Conservation (phyloP, 1,140 invertebrate genomes). For the Diprion similis region DNA sequence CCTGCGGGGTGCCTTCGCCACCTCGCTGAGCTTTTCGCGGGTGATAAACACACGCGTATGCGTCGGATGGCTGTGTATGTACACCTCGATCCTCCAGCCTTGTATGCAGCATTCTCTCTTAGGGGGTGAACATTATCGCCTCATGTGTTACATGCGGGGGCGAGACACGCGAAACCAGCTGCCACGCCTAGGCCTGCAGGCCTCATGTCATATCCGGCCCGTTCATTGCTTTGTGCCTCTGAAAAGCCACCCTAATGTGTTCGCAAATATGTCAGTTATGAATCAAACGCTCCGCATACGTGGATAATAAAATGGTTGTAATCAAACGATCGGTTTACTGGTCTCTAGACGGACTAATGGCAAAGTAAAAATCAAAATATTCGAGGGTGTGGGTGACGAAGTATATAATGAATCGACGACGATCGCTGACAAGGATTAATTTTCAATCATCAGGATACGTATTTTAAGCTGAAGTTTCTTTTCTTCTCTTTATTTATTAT, state of each 20-base stretch:
- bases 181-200: conserved; percentile 9
- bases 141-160: not conserved
- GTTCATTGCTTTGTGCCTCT: conserved; percentile 6
- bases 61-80: no score
- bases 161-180: not conserved
- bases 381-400: not conserved
- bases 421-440: no score
- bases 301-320: not conserved
- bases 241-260: not conserved
- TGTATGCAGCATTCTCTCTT: no score
- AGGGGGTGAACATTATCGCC: not conserved
- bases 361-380: not conserved
- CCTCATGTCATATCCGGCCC: conserved; percentile 9
- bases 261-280: not conserved
- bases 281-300: no score
- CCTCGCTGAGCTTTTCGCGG: no score
- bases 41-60: no score
- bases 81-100: no score
- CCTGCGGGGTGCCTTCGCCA: no score
- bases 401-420: no score
- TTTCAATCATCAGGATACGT: no score
- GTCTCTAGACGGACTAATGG: conserved; percentile 12
- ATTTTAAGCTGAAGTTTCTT: not conserved
- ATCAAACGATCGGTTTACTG: not conserved
- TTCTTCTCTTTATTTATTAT: not conserved